phyloP scores from a whole-genome alignment of 1,140 invertebrate species.

The Heliconius eleuchia region DNA sequence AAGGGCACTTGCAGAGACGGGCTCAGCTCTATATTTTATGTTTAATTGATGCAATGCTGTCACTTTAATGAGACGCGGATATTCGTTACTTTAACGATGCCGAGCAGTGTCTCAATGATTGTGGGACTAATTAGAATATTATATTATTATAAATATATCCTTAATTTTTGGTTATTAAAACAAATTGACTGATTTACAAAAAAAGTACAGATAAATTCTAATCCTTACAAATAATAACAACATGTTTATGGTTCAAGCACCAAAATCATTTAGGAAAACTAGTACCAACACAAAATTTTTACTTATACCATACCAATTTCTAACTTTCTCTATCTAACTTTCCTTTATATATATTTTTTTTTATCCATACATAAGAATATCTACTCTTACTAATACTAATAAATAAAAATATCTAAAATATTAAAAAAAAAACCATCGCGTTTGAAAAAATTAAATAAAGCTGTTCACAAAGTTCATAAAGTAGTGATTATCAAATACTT shows the following conservation, averaged over 20 bases:
- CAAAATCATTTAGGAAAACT: not conserved
- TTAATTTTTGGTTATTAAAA: conserved; percentile 3
- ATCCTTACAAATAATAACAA: too few species aligned
- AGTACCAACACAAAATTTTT: not conserved
- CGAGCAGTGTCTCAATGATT: conserved; percentile 23
- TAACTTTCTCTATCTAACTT: too few species aligned
- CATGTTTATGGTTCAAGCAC: not conserved
- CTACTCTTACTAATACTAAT: too few species aligned
- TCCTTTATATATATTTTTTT: too few species aligned
- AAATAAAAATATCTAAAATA: not conserved
- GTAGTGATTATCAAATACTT: conserved; percentile 22
- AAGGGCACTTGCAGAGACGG: conserved; percentile 23
- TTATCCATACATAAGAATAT: too few species aligned
- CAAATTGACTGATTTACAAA: not conserved
- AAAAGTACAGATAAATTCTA: too few species aligned
- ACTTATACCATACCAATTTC: too few species aligned
- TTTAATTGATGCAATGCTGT: conserved; percentile 75
- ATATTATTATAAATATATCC: not conserved
- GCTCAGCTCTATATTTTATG: conserved; percentile 74
- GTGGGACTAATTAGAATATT: conserved; percentile 23
- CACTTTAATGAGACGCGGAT: conserved; percentile 70
- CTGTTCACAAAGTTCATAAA: not conserved
- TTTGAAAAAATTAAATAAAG: not conserved
- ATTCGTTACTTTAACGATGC: conserved; percentile 49
- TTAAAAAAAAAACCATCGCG: not conserved